Evolutionary conservation across 2,888 invertebrate species (phyloP).

Genomic region (Spodoptera littoralis): DNA sequence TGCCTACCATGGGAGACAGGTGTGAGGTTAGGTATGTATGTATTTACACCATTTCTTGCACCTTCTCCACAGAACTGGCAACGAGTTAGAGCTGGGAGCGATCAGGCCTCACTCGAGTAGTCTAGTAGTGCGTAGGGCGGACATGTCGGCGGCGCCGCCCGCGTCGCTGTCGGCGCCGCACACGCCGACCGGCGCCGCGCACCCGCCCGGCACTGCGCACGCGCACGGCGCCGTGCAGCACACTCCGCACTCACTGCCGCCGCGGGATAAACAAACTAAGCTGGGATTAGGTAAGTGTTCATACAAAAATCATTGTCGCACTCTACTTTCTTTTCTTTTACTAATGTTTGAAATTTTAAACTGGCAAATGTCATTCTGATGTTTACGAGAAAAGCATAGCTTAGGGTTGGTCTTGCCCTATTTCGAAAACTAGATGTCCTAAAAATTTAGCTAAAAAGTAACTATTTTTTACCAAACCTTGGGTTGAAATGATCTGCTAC

Average conservation of each 20-base stretch:
- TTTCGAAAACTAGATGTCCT: too few relatives aligned
- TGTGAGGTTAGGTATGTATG: too few relatives aligned
- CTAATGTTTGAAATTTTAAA: too few relatives aligned
- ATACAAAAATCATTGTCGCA: background rate
- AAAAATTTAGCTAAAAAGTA: too few relatives aligned
- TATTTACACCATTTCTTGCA: too few relatives aligned
- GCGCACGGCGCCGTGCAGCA: constrained; percentile 53
- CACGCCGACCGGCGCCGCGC: constrained; percentile 78
- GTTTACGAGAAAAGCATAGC: too few relatives aligned
- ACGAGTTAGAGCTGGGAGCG: constrained; percentile 65
- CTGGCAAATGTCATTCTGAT: too few relatives aligned
- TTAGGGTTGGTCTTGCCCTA: too few relatives aligned
- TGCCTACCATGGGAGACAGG: too few relatives aligned
- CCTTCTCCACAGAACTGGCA: constrained; percentile 29
- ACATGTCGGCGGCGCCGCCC: constrained; percentile 65
- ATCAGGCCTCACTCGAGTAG: constrained; percentile 76
- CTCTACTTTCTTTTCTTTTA: too few relatives aligned
- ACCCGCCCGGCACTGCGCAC: constrained; percentile 61
- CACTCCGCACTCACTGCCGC: constrained; percentile 39
- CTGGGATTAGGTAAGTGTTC: constrained; percentile 61
- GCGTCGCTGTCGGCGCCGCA: constrained; percentile 80
- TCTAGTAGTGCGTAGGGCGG: constrained; percentile 75
- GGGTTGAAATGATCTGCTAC: too few relatives aligned
- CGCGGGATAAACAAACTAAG: constrained; percentile 57
- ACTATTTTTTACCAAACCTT: too few relatives aligned